Conservation (phyloP, 2,797 vertebrate genomes). For the Bothrops alternatus region DNA sequence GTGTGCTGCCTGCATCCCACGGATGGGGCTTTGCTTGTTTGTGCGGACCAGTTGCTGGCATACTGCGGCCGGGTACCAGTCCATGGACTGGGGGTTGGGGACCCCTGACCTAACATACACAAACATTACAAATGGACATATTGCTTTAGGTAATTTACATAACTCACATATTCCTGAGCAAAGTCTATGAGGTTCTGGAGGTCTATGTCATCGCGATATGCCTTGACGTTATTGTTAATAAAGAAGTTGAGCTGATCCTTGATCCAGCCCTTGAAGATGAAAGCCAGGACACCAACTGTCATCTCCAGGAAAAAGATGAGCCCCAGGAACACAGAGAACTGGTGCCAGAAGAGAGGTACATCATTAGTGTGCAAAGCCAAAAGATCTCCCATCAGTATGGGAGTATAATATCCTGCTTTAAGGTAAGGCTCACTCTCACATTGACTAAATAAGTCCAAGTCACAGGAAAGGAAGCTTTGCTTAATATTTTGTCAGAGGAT, state of each 20-base stretch:
- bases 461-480: background rate
- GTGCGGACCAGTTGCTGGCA: too few relatives aligned
- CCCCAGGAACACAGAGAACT: conserved; percentile 93
- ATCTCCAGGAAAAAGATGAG: conserved; percentile 95
- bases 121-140: background rate
- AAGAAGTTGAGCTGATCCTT: conserved; percentile 95
- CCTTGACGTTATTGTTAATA: conserved; percentile 93
- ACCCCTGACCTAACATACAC: background rate
- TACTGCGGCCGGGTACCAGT: too few relatives aligned
- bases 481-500: background rate
- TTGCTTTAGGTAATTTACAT: background rate
- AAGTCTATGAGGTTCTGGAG: conserved; percentile 95
- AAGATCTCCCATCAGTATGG: background rate
- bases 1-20: too few relatives aligned
- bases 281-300: conserved; percentile 87
- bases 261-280: conserved; percentile 95
- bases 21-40: too few relatives aligned
- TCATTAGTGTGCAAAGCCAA: background rate
- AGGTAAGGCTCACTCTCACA: background rate
- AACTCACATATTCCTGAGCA: conserved; percentile 93
- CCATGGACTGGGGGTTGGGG: too few relatives aligned
- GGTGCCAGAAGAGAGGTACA: background rate
- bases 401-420: background rate
- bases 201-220: conserved; percentile 94
- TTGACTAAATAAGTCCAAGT: background rate